A percentile compares a stretch with the other conserved stretches of the same genome.
Evolutionary conservation across 2,797 vertebrate species (phyloP).

Genomic region (Sardinella longiceps): DNA sequence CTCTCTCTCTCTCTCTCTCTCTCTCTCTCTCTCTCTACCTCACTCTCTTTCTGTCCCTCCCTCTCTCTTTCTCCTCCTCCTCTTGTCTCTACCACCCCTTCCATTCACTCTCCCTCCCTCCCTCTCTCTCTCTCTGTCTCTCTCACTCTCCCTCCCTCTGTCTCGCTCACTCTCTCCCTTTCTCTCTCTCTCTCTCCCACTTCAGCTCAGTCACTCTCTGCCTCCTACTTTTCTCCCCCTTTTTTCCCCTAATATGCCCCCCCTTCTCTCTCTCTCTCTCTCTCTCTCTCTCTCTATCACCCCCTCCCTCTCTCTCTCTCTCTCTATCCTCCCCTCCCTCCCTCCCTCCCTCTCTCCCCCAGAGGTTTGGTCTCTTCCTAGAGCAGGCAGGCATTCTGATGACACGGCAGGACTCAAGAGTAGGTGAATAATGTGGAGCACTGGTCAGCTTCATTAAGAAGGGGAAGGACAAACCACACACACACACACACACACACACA

Average conservation of each 20-base stretch:
- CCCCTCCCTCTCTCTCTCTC: neutral
- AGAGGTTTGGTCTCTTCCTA: neutral
- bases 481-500: slow-evolving; percentile 21
- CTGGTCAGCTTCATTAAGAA: slow-evolving; percentile 12
- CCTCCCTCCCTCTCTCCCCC: neutral
- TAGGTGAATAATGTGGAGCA: slow-evolving; percentile 46
- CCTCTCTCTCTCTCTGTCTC: neutral
- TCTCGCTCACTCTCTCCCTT: neutral
- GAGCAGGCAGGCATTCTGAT: slow-evolving; percentile 56
- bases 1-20: neutral
- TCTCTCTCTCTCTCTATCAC: neutral
- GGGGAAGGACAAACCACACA: slow-evolving; percentile 51
- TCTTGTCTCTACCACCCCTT: neutral
- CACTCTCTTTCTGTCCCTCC: neutral
- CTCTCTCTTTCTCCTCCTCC: neutral
- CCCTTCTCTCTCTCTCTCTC: neutral
- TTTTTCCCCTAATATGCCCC: neutral
- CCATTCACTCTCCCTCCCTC: neutral
- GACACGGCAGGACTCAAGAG: slow-evolving; percentile 54
- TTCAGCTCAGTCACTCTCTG: no score
- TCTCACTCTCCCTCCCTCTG: no score
- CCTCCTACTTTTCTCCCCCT: neutral
- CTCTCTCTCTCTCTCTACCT: neutral
- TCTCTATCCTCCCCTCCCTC: neutral
- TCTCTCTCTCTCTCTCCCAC: neutral